Base-by-base conservation (phyloP, 2,888 invertebrate species). In the Acleris laterana region DNA sequence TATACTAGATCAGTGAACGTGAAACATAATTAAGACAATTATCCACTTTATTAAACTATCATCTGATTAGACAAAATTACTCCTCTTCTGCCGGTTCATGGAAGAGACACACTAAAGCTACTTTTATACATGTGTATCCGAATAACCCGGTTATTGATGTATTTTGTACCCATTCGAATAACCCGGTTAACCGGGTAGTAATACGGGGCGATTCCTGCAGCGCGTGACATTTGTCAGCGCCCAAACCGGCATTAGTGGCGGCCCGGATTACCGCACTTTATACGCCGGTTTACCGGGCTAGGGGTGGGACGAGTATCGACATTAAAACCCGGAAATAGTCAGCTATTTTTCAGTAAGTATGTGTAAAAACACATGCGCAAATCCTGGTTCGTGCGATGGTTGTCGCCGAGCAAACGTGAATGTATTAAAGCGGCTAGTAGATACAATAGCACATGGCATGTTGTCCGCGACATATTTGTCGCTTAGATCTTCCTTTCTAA, bases 251-350 rank as follows among this genome's bases (percentile, higher is more conserved):
- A 20, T 60, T 60, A 60, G 60, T 25, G 60, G 59, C 32, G 57
- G 17, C 38, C 11, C 38, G 46, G 46, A 49, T 59, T 59, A 53
- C 44, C 61, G 52, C 52, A 52, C 28, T 52, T 52, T 61, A 46
- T 61, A 52, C 75, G 77, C 76, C 80, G 81, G 82, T 77, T 82
- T 81, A 80, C 79, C 74, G 73, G 44, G 71, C 16, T 73, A 74
- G 74, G 52, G 75, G 38, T 65, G 75, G 42, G 60, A 22, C 11
- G 0, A 55, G 22, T 16, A 49, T 55, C 53, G 59, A 55, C 28
- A 57, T 17, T 17, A n/a, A 7, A 7, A 7, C 17, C 46, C 17
- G 6, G 46, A 46, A 7, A 46, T 38, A 38, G 38, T 38, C 38
- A 38, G 13, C 13, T 11, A 38, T 13, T 11, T 38, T 38, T 38